phyloP scores from a whole-genome alignment of 2,888 invertebrate species.

The Plebejus argus region DNA sequence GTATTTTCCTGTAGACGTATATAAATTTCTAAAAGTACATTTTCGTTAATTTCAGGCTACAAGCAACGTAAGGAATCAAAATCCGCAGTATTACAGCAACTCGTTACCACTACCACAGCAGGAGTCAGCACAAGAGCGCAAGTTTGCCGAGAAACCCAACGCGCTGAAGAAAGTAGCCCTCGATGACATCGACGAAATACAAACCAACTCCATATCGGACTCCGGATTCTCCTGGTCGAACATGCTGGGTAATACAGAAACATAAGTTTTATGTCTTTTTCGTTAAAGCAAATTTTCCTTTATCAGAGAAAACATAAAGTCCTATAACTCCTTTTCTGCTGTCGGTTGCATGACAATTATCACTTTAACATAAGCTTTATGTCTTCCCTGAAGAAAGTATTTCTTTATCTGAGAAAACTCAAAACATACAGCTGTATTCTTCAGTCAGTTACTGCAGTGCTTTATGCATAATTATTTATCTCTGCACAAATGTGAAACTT shows the following conservation, averaged over 20 bases:
- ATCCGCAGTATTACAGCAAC: slow-evolving; percentile 74
- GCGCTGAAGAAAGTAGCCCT: slow-evolving; percentile 92
- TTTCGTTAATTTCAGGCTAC: slow-evolving; percentile 61
- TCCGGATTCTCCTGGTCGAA: slow-evolving; percentile 93
- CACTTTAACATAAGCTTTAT: not conserved
- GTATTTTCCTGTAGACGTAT: too few relatives aligned
- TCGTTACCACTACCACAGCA: slow-evolving; percentile 60
- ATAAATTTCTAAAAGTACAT: slow-evolving; percentile 30
- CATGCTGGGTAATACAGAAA: slow-evolving; percentile 83
- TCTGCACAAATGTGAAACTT: slow-evolving; percentile 9
- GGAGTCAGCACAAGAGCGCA: slow-evolving; percentile 82
- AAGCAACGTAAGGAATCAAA: slow-evolving; percentile 72
- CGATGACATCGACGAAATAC: slow-evolving; percentile 90
- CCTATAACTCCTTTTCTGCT: not conserved
- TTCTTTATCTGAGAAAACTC: not conserved
- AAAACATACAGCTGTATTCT: not conserved
- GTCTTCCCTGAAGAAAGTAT: not conserved
- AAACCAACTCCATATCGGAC: slow-evolving; percentile 89
- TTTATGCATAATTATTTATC: not conserved
- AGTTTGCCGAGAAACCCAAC: slow-evolving; percentile 94
- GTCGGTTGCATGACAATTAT: not conserved
- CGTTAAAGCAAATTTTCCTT: not conserved
- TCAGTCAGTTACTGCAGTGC: not conserved
- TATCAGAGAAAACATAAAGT: not conserved
- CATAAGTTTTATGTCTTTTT: not conserved